Conservation (phyloP, 1,140 invertebrate genomes). For the Drosophila parabipectinata region DNA sequence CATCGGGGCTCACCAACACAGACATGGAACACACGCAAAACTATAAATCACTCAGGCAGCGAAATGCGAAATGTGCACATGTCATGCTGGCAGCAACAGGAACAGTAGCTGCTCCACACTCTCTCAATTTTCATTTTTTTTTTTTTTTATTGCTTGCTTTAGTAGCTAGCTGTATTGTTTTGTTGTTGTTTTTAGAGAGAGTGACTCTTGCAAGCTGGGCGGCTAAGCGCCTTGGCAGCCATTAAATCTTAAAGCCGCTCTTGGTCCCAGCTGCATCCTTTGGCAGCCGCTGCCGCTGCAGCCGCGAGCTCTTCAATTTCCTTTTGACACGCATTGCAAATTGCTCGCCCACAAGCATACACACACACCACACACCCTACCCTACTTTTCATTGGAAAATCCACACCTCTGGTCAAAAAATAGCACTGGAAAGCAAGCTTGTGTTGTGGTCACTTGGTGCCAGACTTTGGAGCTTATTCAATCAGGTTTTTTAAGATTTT, state of each 20-base stretch:
- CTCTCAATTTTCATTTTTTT: constrained; percentile 6
- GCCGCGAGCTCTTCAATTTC: constrained; percentile 68
- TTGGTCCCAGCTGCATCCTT: constrained; percentile 29
- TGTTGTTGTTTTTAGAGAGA: constrained; percentile 4
- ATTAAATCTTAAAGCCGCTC: constrained; percentile 57
- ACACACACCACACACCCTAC: constrained; percentile 1
- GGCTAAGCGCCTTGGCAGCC: constrained; percentile 46
- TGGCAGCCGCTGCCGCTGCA: constrained; percentile 10
- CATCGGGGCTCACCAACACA: constrained; percentile 40
- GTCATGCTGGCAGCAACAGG: constrained; percentile 53
- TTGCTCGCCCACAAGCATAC: constrained; percentile 47
- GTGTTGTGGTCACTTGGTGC: not conserved
- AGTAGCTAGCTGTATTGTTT: not conserved
- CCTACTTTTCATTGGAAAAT: not conserved
- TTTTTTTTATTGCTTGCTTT: not conserved
- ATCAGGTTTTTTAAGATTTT: no score
- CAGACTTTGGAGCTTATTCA: no score
- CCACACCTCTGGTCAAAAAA: not conserved
- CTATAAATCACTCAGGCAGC: constrained; percentile 80
- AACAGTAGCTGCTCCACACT: constrained; percentile 13
- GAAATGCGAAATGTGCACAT: constrained; percentile 80
- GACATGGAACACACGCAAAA: constrained; percentile 52
- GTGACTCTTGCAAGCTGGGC: constrained; percentile 33
- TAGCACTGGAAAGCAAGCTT: not conserved
- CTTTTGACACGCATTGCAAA: constrained; percentile 72